These are phyloP conservation scores for Campylomormyrus tamandua DNA, from an alignment of 2,113 vertebrate species.

Conservation along the genomic window DNA sequence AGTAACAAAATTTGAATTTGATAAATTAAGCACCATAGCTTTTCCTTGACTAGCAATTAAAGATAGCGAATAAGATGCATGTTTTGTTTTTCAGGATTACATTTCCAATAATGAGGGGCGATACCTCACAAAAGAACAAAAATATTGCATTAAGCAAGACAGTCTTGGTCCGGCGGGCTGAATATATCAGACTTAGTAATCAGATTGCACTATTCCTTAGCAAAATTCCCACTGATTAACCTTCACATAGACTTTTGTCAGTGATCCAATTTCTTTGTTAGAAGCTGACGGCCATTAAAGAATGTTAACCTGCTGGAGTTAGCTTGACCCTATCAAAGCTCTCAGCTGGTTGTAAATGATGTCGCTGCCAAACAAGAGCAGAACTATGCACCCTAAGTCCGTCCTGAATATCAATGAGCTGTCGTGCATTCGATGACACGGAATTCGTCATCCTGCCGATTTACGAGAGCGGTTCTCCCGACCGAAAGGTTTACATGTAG, in stretches of 20 bases:
- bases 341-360: slow-evolving; percentile 33
- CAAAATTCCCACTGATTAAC: slow-evolving; percentile 24
- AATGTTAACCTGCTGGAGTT: slow-evolving; percentile 27
- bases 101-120: slow-evolving; percentile 17
- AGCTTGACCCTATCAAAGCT: slow-evolving; percentile 26
- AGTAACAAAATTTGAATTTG: background rate
- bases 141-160: slow-evolving; percentile 20
- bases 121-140: background rate
- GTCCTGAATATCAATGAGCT: slow-evolving; percentile 19
- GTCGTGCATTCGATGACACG: background rate
- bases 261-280: slow-evolving; percentile 20
- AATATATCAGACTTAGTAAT: slow-evolving; percentile 13
- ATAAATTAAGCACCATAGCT: background rate
- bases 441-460: background rate
- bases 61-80: background rate
- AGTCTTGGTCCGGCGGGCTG: slow-evolving; percentile 8
- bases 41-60: background rate
- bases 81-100: background rate
- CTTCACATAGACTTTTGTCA: slow-evolving; percentile 15
- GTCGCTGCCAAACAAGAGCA: slow-evolving; percentile 29
- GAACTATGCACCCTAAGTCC: background rate
- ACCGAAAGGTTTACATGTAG: background rate
- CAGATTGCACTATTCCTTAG: slow-evolving; percentile 8
- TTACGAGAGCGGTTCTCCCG: background rate
- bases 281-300: slow-evolving; percentile 13